A percentile compares a stretch with the other conserved stretches of the same genome.
These are phyloP conservation scores for Gymnoscopelus braueri DNA, from an alignment of 2,797 vertebrate genomes.

Conservation along the genomic window DNA sequence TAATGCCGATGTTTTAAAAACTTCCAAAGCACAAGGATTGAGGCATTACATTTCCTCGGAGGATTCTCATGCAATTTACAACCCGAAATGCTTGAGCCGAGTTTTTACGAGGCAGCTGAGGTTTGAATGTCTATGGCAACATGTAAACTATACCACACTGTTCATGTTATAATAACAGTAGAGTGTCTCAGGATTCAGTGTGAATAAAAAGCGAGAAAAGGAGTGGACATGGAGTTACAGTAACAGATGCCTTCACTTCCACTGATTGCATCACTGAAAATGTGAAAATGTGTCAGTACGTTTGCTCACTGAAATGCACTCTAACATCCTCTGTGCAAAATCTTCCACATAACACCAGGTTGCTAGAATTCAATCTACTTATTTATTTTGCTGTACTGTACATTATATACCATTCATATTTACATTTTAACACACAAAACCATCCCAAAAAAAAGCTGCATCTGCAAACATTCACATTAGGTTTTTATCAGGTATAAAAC, in stretches of 20 bases:
- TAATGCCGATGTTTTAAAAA: slow-evolving; percentile 77
- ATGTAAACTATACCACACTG: slow-evolving; percentile 17
- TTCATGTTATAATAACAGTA: slow-evolving; percentile 38
- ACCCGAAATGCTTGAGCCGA: slow-evolving; percentile 51
- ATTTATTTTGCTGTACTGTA: too few species aligned
- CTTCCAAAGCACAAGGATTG: slow-evolving; percentile 45
- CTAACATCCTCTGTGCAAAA: too few species aligned
- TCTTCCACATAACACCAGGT: too few species aligned
- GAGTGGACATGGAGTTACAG: slow-evolving; percentile 70
- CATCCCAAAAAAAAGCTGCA: too few species aligned
- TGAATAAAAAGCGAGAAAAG: slow-evolving; percentile 58
- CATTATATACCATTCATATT: too few species aligned
- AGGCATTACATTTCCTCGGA: slow-evolving; percentile 57
- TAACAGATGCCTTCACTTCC: slow-evolving; percentile 69
- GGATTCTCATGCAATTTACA: slow-evolving; percentile 51
- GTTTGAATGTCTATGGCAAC: slow-evolving; percentile 24
- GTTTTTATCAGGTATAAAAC: too few species aligned
- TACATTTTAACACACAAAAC: too few species aligned
- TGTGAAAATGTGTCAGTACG: slow-evolving; percentile 39
- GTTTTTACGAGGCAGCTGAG: slow-evolving; percentile 46
- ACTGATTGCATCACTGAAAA: slow-evolving; percentile 59
- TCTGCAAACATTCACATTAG: too few species aligned
- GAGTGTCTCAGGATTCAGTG: slow-evolving; percentile 43
- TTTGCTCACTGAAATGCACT: too few species aligned
- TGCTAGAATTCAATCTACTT: too few species aligned